Evolutionary conservation across 1,140 invertebrate genomes (phyloP), one percentile per base, ranked within the genome.

Genomic region (Ceratina japonica): DNA sequence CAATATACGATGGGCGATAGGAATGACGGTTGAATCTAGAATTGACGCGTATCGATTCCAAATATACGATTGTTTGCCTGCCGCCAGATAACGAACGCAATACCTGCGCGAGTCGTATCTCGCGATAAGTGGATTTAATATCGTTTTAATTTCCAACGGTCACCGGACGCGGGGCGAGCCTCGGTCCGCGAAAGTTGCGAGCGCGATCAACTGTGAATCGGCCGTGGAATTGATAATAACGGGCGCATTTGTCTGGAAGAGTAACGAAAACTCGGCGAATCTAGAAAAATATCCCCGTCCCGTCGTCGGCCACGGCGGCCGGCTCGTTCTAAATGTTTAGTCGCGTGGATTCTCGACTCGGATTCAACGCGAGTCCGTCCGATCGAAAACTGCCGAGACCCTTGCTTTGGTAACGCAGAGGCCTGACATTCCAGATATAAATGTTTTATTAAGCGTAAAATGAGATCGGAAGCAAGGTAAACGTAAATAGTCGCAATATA

Each of bases 61-160:
- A n/a, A 56, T 61, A 18, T 15, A 5, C 18, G 68, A 63, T 27
- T 12, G 51, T 75, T 70, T 70, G 73, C 24, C 15, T 20, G 18
- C 44, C 8, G 31, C 0, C 8, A 74, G 69, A 81, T 84, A 78
- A 75, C 82, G 37, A 74, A 49, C 59, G 65, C 65, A 78, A 75
- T 85, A 74, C 27, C 75, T 27, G 8, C 31, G 20, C 31, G 22
- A 24, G 12, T 27, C 18, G 72, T 64, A 49, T 59, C 69, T 59
- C 69, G 70, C 54, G 82, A 51, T 27, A 70, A 78, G 7, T 54
- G 61, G 74, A 78, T 85, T 85, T 81, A 84, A 85, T 84, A 85
- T 78, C 70, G 70, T 54, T 78, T 81, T 69, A 74, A 74, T 18
- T 81, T 74, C 31, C 61, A 13, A 20, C 24, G 7, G 22, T 63